Evolutionary conservation across 2,113 vertebrate genomes (phyloP), one percentile per base, ranked within the genome.

Genomic region (Gobiocypris rarus): DNA sequence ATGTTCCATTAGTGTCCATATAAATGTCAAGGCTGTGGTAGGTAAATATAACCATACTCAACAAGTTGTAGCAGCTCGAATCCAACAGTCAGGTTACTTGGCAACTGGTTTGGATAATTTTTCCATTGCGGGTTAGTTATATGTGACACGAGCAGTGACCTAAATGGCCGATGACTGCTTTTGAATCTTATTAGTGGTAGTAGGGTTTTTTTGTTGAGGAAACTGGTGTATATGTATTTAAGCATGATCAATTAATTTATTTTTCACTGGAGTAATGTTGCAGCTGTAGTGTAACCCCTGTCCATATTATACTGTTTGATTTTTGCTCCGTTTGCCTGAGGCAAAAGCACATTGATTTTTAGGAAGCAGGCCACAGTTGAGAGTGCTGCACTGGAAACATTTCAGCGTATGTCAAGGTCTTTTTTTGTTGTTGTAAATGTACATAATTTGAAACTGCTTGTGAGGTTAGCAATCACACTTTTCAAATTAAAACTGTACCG

Each of bases 1-100:
- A 61, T 52, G 26, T 22, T 65, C 15, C 24, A 67, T 80, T 65
- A 13, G 43, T 50, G 59, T 80, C 77, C 1, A 28, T 45, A 80
- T 24, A 80, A 80, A 80, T 80, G 77, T n/a, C 59, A 80, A 80
- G 77, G 43, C 59, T 80, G 43, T 6, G 8, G 75, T 9, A 58
- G 31, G 19, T 77, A 41, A 58, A 80, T 48, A 43, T 31, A 67
- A 67, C 59, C 22, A 31, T 45, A 28, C 54, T 79, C 76, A 1
- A 8, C 24, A 63, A 61, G 76, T 45, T 28, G 58, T 28, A 61
- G 58, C 76, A 28, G 22, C 76, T 79, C 14, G 1, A 63, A 45
- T 31, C 31, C 58, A 58, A 24, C 52, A 56, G 6, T 58, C 75
- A 22, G 56, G 56, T 78, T 78, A 78, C 76, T 45, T 61, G n/a